Conservation (phyloP, 2,113 vertebrate genomes). For the Cebidichthys violaceus region DNA sequence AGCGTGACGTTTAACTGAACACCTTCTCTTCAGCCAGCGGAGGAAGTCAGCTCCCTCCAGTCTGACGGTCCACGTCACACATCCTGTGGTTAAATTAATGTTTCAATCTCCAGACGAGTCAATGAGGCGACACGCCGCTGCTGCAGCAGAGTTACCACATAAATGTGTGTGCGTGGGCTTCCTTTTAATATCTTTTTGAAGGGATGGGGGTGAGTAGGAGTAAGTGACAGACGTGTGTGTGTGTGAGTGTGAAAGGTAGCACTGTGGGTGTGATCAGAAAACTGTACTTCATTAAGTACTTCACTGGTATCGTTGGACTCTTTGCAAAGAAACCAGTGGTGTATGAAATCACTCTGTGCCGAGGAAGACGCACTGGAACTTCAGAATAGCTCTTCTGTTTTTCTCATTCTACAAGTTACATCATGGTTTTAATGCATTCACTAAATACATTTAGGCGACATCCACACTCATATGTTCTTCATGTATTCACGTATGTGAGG, state of each 20-base stretch:
- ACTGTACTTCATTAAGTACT: slow-evolving; percentile 36
- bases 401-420: not conserved
- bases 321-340: slow-evolving; percentile 20
- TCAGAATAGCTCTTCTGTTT: not conserved
- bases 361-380: not conserved
- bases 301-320: slow-evolving; percentile 15
- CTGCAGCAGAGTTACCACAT: not conserved
- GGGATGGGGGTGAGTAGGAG: not conserved
- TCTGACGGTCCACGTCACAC: slow-evolving; percentile 20
- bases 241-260: not conserved
- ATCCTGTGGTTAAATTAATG: slow-evolving; percentile 9
- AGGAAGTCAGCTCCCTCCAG: slow-evolving; percentile 21
- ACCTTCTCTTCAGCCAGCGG: not conserved
- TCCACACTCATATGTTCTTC: no score
- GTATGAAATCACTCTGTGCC: slow-evolving; percentile 43
- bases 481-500: no score
- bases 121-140: slow-evolving; percentile 6
- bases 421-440: not conserved
- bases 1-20: slow-evolving; percentile 32
- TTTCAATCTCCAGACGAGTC: slow-evolving; percentile 23
- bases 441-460: not conserved
- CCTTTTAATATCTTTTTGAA: not conserved
- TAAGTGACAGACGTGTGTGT: not conserved
- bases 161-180: slow-evolving; percentile 14
- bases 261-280: slow-evolving; percentile 12